Evolutionary conservation across 2,113 vertebrate genomes (phyloP).

Genomic region (Danionella cerebrum): DNA sequence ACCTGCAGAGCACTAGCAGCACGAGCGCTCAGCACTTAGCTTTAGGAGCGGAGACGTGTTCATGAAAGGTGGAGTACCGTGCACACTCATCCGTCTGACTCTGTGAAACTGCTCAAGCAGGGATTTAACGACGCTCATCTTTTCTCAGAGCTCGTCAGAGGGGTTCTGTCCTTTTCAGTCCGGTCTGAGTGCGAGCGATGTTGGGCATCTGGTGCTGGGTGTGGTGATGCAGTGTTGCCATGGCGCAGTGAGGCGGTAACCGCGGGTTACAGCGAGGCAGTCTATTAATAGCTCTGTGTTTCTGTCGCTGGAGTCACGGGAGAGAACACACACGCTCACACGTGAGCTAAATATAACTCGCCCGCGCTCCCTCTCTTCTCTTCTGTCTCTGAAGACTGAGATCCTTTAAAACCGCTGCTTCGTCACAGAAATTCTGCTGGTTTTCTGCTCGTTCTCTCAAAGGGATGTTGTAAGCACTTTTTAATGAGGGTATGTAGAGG

Average conservation of each 20-base stretch:
- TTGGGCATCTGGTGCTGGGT: neutral
- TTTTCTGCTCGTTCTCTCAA: no score
- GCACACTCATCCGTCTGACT: neutral
- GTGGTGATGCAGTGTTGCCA: neutral
- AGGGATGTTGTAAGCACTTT: no score
- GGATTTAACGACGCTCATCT: neutral
- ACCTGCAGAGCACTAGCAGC: no score
- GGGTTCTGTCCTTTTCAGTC: neutral
- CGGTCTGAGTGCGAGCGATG: neutral
- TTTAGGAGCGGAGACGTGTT: no score
- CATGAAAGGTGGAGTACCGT: no score
- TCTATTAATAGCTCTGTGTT: slow-evolving; percentile 64
- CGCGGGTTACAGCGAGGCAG: slow-evolving; percentile 52
- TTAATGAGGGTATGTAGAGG: no score
- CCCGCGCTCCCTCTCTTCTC: neutral
- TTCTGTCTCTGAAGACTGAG: neutral
- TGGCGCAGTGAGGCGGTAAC: slow-evolving; percentile 2
- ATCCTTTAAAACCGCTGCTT: neutral
- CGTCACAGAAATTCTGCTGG: neutral
- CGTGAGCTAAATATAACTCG: slow-evolving; percentile 68
- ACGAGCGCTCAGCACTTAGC: no score
- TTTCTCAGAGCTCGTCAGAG: neutral
- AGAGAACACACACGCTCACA: slow-evolving; percentile 54
- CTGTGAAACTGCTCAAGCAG: neutral
- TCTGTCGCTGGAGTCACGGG: slow-evolving; percentile 49